Evolutionary conservation across 2,888 invertebrate species (phyloP).

Genomic region (Acrobasis repandana): DNA sequence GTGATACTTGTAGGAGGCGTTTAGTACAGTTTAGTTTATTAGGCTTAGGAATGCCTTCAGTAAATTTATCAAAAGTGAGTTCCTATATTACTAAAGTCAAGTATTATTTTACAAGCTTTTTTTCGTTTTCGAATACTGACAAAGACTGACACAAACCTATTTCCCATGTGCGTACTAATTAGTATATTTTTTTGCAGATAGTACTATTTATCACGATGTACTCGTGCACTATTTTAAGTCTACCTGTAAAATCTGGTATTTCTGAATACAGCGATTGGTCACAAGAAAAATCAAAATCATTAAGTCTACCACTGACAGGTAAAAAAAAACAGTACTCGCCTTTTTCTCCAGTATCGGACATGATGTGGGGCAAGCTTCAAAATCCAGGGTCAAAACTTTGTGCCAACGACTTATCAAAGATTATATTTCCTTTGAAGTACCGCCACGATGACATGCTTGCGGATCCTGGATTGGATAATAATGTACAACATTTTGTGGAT

Average conservation of each 20-base stretch:
- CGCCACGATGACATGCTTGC: not conserved
- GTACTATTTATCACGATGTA: not conserved
- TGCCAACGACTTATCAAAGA: not conserved
- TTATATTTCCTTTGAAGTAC: slow-evolving; percentile 3
- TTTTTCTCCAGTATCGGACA: not conserved
- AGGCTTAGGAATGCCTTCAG: not conserved
- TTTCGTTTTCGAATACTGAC: too few relatives aligned
- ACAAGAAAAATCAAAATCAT: not conserved
- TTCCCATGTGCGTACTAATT: not conserved
- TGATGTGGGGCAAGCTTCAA: not conserved
- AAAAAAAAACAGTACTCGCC: not conserved
- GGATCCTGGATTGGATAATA: slow-evolving; percentile 21
- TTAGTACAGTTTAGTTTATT: not conserved
- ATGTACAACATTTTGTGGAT: slow-evolving; percentile 45
- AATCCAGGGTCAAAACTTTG: not conserved
- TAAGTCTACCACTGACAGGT: not conserved
- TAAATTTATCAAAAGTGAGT: not conserved
- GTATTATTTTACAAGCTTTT: too few relatives aligned
- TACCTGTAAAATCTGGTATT: not conserved
- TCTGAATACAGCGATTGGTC: not conserved
- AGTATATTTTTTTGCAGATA: not conserved
- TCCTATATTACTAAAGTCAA: too few relatives aligned
- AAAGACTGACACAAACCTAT: too few relatives aligned
- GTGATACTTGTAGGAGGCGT: not conserved
- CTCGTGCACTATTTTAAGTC: slow-evolving; percentile 1